phyloP scores from a whole-genome alignment of 2,113 vertebrate genomes.

The Oenanthe melanoleuca region DNA sequence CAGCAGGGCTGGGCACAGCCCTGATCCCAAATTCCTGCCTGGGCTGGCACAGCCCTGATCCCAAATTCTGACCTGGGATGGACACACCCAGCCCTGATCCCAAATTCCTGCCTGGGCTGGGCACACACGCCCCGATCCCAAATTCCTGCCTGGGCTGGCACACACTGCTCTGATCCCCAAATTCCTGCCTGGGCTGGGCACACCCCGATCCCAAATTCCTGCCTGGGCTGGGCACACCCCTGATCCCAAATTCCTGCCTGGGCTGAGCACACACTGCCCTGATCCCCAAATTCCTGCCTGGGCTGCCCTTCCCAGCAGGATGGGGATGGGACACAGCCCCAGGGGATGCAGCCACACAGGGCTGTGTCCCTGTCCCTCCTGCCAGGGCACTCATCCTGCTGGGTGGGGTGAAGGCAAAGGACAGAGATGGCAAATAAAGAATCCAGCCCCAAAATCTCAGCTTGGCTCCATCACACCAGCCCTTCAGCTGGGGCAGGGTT shows the following conservation, averaged over 20 bases:
- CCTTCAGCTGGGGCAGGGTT: neutral
- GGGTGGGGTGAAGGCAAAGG: accelerated
- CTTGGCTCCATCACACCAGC: neutral
- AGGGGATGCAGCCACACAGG: neutral
- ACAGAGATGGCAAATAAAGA: neutral
- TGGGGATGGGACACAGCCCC: too few relatives aligned
- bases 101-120: neutral
- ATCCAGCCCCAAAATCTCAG: accelerated
- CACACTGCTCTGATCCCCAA: neutral
- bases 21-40: neutral
- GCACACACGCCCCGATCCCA: neutral
- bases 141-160: neutral
- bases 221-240: neutral
- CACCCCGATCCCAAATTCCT: too few relatives aligned
- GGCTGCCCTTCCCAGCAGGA: too few relatives aligned
- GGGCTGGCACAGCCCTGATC: too few relatives aligned
- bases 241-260: accelerated
- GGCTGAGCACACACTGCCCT: too few relatives aligned
- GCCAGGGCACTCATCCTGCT: neutral
- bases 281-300: too few relatives aligned
- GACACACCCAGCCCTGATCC: too few relatives aligned
- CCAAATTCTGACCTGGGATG: accelerated
- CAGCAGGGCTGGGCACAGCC: neutral
- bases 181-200: accelerated
- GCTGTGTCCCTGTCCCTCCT: accelerated